A percentile compares a stretch with the other conserved stretches of the same genome.
phyloP scores from a whole-genome alignment of 2,888 invertebrate genomes.

The Ennomos fuscantarius region DNA sequence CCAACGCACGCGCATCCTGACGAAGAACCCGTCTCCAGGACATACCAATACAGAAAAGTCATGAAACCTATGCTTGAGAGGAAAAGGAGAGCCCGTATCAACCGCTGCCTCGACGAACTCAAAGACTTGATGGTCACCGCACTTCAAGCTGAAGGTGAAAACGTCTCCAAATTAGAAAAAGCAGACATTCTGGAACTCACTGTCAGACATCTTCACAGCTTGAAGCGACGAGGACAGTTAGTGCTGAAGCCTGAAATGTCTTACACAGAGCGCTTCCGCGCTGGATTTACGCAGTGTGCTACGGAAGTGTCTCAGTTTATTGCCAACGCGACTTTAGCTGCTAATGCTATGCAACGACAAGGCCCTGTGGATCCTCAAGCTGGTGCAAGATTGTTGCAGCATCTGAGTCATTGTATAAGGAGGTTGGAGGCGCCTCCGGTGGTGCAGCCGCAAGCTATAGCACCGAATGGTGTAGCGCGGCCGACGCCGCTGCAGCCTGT shows the following conservation, averaged over 20 bases:
- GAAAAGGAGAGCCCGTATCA: conserved; percentile 94
- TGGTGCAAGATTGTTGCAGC: conserved; percentile 93
- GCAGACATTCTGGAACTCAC: conserved; percentile 95
- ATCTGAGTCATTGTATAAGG: conserved; percentile 88
- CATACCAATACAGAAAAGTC: conserved; percentile 96
- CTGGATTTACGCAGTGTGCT: conserved; percentile 95
- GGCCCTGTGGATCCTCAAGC: conserved; percentile 92
- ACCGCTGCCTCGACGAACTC: conserved; percentile 94
- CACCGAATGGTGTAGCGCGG: conserved; percentile 80
- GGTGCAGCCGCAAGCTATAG: conserved; percentile 66
- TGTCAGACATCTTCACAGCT: conserved; percentile 93
- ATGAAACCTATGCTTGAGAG: conserved; percentile 96
- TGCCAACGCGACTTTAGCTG: conserved; percentile 88
- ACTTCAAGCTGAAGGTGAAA: conserved; percentile 94
- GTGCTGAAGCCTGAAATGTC: conserved; percentile 87
- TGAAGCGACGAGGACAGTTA: conserved; percentile 88
- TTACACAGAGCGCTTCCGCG: conserved; percentile 92
- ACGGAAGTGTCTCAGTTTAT: conserved; percentile 92
- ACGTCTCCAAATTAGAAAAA: conserved; percentile 94
- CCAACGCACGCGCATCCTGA: conserved; percentile 74
- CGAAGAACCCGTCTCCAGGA: conserved; percentile 91
- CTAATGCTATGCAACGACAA: conserved; percentile 87
- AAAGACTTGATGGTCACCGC: conserved; percentile 95
- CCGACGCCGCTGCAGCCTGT: conserved; percentile 75
- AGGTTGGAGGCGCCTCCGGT: conserved; percentile 91